Evolutionary conservation across 2,888 invertebrate genomes (phyloP), one percentile per base, ranked within the genome.

Genomic region (Tachystola acroxantha): DNA sequence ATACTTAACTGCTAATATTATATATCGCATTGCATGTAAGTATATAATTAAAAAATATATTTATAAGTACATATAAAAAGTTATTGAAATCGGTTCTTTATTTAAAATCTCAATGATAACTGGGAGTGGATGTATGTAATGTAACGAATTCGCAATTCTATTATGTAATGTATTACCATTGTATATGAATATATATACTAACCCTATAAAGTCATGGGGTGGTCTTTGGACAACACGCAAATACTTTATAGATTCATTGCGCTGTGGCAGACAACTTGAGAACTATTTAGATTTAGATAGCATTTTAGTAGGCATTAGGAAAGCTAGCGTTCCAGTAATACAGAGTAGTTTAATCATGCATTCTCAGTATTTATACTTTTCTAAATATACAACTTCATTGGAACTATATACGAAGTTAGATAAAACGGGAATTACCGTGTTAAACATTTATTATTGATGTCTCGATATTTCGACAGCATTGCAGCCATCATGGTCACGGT

Each of bases 81-180:
- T n/a, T 27, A 6, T 27, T 27, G 27, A 27, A 27, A 27, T 27
- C 27, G 27, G 27, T 27, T 27, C 27, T 11, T 6, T 11, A n/a
- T 7, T 11, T 10, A 5, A 1, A 7, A 10, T 5, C 11, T 10
- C 11, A n/a, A n/a, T 27, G 3, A 10, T 27, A 10, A 10, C 11
- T 12, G 10, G 7, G 27, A 27, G 1, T 27, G 27, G 10, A 2
- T 27, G 10, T 26, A n/a, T 24, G 24, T 24, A 24, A 16, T 16
- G 16, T 16, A n/a, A n/a, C n/a, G n/a, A n/a, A n/a, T n/a, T n/a
- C n/a, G n/a, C n/a, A n/a, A n/a, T n/a, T n/a, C n/a, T n/a, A 24
- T 9, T 3, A 24, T 24, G 24, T 24, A 9, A n/a, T 24, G 9
- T 24, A 24, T 3, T 16, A 16, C 9, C 5, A 24, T 9, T 24